phyloP scores from a whole-genome alignment of 2,888 invertebrate species.

The Cheiracanthium punctorium region DNA sequence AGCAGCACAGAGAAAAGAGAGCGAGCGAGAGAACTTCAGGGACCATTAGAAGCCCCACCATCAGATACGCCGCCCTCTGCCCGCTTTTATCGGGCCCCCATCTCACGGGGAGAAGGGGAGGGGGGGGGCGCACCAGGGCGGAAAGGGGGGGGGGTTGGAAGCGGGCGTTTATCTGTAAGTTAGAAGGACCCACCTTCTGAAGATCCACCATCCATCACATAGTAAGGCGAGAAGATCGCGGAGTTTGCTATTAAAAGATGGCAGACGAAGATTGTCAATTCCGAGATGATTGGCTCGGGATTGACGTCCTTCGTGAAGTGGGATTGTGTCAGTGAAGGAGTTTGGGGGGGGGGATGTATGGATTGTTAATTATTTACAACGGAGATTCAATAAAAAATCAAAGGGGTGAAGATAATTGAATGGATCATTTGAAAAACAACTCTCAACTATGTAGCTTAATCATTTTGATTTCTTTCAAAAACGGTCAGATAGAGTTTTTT shows the following conservation, averaged over 20 bases:
- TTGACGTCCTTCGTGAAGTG: too few species aligned
- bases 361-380: too few species aligned
- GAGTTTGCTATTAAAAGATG: not conserved
- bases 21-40: conserved; percentile 31
- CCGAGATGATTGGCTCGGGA: not conserved
- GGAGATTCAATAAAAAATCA: too few species aligned
- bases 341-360: too few species aligned
- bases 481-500: too few species aligned
- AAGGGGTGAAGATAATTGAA: too few species aligned
- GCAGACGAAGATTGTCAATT: not conserved
- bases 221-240: not conserved
- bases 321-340: too few species aligned
- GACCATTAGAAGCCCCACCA: conserved; percentile 54
- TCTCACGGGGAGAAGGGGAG: not conserved
- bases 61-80: conserved; percentile 33
- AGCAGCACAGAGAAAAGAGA: conserved; percentile 28
- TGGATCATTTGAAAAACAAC: too few species aligned
- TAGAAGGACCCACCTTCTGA: conserved; percentile 6
- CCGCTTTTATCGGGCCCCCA: too few species aligned
- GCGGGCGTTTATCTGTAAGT: not conserved
- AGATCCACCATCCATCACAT: not conserved
- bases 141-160: not conserved
- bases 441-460: too few species aligned
- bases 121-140: too few species aligned
- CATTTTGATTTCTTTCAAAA: too few species aligned